Conservation (phyloP, 2,888 invertebrate species). For the Athrips mouffetella region DNA sequence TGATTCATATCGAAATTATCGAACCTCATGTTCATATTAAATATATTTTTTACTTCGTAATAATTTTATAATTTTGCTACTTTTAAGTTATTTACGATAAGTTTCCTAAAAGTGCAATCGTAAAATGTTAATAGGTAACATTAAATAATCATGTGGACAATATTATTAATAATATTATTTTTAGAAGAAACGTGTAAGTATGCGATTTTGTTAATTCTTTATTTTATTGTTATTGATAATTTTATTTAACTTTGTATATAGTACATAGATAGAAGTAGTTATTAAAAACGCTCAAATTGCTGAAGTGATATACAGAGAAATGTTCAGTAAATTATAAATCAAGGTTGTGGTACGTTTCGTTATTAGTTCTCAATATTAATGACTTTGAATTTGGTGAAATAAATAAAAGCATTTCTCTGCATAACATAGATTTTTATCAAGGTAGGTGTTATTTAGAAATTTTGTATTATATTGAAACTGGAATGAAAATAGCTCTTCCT, state of each 20-base stretch:
- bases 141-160: no score
- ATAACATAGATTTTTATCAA: neutral
- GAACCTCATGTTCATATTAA: neutral
- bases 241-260: neutral
- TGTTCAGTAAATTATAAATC: neutral
- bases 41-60: neutral
- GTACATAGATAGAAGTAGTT: neutral
- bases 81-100: no score
- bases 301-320: slow-evolving; percentile 14
- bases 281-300: slow-evolving; percentile 15
- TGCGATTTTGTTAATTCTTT: no score
- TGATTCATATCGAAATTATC: slow-evolving; percentile 5
- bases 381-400: neutral
- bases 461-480: neutral
- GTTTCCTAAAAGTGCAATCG: no score
- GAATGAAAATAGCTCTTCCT: slow-evolving; percentile 27
- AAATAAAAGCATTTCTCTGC: neutral
- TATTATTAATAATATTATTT: neutral
- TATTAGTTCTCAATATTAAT: no score
- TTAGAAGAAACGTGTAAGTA: no score
- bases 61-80: no score
- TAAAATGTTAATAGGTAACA: no score
- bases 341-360: no score
- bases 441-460: no score
- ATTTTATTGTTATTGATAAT: neutral